Base-by-base conservation (phyloP, 2,113 vertebrate species). In the Corydoras maculifer region DNA sequence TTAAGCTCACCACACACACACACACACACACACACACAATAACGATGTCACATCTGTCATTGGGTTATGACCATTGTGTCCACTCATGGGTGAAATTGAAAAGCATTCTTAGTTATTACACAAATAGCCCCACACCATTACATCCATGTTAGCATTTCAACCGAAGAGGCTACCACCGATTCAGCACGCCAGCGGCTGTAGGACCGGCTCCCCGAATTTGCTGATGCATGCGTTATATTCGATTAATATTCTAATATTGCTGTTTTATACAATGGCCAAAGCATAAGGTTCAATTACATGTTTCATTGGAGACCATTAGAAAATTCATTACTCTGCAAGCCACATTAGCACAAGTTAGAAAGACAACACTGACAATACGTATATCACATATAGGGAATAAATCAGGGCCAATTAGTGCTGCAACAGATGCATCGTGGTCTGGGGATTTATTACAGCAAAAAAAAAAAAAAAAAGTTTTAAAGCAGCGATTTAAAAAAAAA, bases 21-120 rank as follows among this genome's bases (percentile, higher is more conserved):
- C 18, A 25, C 18, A 25, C 18, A 25, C 18, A 25, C 48, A 11
- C 65, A 59, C 64, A 58, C 69, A 30, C 58, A 77, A 62, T 62
- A 75, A 69, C 31, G 72, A 71, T 82, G 80, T 85, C 73, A 80
- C 85, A 85, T 89, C 82, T 80, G 75, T 86, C 81, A 85, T 81
- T 65, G 83, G 78, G 60, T 79, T 82, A 82, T 84, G 83, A 86
- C 79, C 83, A 83, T 81, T 76, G 81, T 86, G 83, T 80, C 82
- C 84, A 84, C 59, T 79, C 79, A 77, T 69, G 84, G 86, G 86
- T 90, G 87, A 89, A 90, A 89, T 89, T 88, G 86, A 88, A 88
- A 89, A 82, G 83, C 85, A 78, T 85, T 82, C 84, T 81, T 86
- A 80, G 87, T 85, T 87, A 87, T 88, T 87, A 87, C 87, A 88